Evolutionary conservation across 2,888 invertebrate genomes (phyloP).

Genomic region (Cephus pygmeus): DNA sequence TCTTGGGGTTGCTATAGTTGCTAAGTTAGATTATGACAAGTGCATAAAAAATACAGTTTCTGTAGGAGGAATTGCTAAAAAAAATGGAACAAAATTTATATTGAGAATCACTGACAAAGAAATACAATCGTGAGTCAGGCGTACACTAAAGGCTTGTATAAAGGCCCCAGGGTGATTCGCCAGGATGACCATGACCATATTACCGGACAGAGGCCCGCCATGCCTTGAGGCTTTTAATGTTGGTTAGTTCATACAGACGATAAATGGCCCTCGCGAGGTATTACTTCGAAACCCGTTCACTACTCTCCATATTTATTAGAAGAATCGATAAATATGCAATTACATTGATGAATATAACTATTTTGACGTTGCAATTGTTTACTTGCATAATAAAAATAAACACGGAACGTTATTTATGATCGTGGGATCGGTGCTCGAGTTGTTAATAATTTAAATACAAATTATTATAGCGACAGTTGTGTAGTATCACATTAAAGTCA

Average conservation of each 20-base stretch:
- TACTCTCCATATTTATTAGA: neutral
- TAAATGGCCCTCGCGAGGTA: neutral
- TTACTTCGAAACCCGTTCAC: neutral
- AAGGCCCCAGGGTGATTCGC: slow-evolving; percentile 62
- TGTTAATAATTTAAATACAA: neutral
- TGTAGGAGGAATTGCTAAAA: neutral
- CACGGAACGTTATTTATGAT: neutral
- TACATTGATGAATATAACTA: neutral
- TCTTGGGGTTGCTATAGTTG: neutral
- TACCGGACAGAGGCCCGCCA: slow-evolving; percentile 58
- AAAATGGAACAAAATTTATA: neutral
- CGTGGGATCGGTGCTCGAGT: neutral
- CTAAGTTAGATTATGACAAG: neutral
- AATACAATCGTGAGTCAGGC: slow-evolving; percentile 45
- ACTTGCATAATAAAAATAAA: neutral
- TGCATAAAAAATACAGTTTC: neutral
- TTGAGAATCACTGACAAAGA: slow-evolving; percentile 51
- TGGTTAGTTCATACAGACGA: neutral
- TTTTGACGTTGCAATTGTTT: neutral
- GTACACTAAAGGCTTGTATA: slow-evolving; percentile 39
- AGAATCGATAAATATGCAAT: neutral
- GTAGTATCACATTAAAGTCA: neutral
- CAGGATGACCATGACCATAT: slow-evolving; percentile 62
- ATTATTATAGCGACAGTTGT: neutral
- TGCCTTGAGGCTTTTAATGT: slow-evolving; percentile 20